These are phyloP conservation scores for Sinodicranocentrus sp. DNA, from an alignment of 2,888 invertebrate genomes.

Conservation along the genomic window DNA sequence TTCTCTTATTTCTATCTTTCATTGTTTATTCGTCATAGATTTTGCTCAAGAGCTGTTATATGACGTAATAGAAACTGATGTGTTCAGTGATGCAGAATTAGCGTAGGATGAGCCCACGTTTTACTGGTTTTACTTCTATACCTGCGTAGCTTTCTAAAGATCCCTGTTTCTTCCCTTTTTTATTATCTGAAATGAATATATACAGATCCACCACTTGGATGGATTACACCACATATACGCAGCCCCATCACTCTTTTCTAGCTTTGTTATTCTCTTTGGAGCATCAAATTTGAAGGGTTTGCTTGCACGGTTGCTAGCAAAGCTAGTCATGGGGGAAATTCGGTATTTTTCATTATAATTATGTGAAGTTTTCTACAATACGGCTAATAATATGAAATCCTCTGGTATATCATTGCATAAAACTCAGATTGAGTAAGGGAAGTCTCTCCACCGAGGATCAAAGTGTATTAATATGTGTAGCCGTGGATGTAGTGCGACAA, in stretches of 20 bases:
- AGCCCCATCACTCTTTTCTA: constrained; percentile 21
- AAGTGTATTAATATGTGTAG: constrained; percentile 28
- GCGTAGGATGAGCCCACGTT: constrained; percentile 49
- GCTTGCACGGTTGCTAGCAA: constrained; percentile 39
- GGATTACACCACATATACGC: constrained; percentile 38
- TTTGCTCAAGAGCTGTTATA: constrained; percentile 41
- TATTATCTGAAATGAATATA: not conserved
- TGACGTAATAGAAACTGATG: constrained; percentile 69
- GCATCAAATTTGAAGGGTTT: constrained; percentile 58
- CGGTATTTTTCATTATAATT: constrained; percentile 62
- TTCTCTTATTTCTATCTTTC: no score
- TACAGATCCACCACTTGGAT: constrained; percentile 30
- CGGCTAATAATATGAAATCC: constrained; percentile 57
- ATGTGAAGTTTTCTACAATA: constrained; percentile 39
- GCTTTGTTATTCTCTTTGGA: constrained; percentile 58
- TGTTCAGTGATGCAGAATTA: constrained; percentile 63
- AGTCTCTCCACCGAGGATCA: constrained; percentile 39
- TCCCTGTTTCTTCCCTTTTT: not conserved
- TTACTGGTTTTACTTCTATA: constrained; percentile 15
- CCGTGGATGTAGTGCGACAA: constrained; percentile 16
- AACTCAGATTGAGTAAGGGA: constrained; percentile 11
- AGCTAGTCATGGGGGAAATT: constrained; percentile 50
- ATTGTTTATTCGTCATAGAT: constrained; percentile 51
- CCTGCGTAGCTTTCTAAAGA: not conserved
- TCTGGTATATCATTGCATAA: constrained; percentile 8